Evolutionary conservation across 2,797 vertebrate genomes (phyloP).

Genomic region (Spea hammondii): DNA sequence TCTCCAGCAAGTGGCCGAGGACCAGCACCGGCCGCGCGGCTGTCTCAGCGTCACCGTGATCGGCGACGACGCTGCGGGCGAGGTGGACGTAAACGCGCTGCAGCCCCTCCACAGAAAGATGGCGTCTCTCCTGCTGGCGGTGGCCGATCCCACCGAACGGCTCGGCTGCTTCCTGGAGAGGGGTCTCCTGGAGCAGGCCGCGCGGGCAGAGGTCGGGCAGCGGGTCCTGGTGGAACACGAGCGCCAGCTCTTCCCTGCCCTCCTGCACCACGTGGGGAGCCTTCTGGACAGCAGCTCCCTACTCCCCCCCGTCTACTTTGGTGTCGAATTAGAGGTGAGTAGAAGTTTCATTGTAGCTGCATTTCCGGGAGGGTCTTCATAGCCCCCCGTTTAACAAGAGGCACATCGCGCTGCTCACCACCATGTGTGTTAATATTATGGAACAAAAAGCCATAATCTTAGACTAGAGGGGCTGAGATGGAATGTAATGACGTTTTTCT

Average conservation of each 20-base stretch:
- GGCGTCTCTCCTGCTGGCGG: constrained; percentile 64
- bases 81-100: constrained; percentile 18
- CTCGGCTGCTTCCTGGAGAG: constrained; percentile 61
- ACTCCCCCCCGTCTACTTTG: constrained; percentile 64
- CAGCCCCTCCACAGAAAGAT: constrained; percentile 45
- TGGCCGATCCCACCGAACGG: constrained; percentile 59
- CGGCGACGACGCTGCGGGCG: fast-evolving
- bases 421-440: no score
- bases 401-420: no score
- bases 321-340: constrained; percentile 79
- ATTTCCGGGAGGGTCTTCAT: not conserved
- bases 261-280: constrained; percentile 70
- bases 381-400: no score
- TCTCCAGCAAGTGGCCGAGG: fast-evolving
- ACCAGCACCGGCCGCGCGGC: not conserved
- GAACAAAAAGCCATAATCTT: no score
- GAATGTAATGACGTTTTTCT: no score
- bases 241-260: constrained; percentile 58
- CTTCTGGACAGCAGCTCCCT: not conserved
- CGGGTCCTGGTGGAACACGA: constrained; percentile 63
- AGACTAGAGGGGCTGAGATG: no score
- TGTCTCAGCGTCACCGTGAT: constrained; percentile 46
- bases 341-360: not conserved
- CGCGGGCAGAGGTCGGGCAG: constrained; percentile 47
- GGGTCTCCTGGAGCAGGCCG: constrained; percentile 57